Conservation (phyloP, 2,888 invertebrate genomes). For the Chymomyza caudatula region DNA sequence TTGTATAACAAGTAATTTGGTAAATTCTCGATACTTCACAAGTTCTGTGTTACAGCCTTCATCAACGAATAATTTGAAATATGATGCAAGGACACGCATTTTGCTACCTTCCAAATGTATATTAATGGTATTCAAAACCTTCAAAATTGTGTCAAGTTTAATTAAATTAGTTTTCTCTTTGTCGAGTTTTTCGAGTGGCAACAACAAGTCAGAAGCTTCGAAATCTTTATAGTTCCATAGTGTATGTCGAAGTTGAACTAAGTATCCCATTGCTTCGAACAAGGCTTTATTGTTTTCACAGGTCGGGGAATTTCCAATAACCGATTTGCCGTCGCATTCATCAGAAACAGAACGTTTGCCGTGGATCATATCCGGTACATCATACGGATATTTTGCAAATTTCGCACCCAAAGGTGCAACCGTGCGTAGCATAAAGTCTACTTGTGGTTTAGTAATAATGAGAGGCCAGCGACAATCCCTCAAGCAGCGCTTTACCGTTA, state of each 20-base stretch:
- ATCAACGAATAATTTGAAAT: conserved; percentile 55
- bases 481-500: conserved; percentile 53
- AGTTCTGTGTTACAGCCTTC: conserved; percentile 45
- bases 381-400: conserved; percentile 45
- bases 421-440: conserved; percentile 58
- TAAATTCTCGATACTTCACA: conserved; percentile 54
- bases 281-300: conserved; percentile 37
- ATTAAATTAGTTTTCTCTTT: conserved; percentile 43
- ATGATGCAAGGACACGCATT: conserved; percentile 40
- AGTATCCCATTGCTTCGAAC: conserved; percentile 48
- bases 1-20: conserved; percentile 51
- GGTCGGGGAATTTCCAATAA: conserved; percentile 54
- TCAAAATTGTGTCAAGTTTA: conserved; percentile 41
- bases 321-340: conserved; percentile 47
- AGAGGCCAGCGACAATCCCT: conserved; percentile 50
- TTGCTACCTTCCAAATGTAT: conserved; percentile 49
- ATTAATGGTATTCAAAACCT: conserved; percentile 42
- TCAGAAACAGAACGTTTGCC: conserved; percentile 35
- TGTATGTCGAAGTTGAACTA: conserved; percentile 59
- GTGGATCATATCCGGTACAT: conserved; percentile 33
- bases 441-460: conserved; percentile 63
- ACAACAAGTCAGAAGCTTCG: conserved; percentile 52
- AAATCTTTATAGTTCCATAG: conserved; percentile 52
- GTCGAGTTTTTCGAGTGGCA: conserved; percentile 50
- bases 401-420: conserved; percentile 53